Evolutionary conservation across 2,888 invertebrate species (phyloP), one percentile per base, ranked within the genome.

Genomic region (Hoplodrina blanda): DNA sequence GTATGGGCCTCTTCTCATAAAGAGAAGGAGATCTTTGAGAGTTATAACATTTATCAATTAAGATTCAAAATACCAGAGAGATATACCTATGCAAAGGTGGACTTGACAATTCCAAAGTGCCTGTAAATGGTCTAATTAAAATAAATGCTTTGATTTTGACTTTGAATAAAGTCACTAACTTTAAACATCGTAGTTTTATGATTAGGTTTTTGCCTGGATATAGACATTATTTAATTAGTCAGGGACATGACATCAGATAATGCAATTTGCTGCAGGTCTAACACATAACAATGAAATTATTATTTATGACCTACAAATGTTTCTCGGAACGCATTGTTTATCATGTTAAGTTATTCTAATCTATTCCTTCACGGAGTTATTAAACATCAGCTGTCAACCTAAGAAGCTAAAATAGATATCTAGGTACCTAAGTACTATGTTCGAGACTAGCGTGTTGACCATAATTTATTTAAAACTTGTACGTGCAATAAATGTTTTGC

Each of bases 231-330:
- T 57, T 13, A 46, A 63, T 44, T 61, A 67, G 49, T 62, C 53
- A 57, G 10, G n/a, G 3, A 59, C 49, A 62, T 73, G 76, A 68
- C 74, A 63, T 73, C 68, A 78, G 55, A 63, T 54, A 50, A 37
- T 53, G 62, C 46, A 63, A 63, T 67, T 73, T 78, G 63, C 68
- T 37, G 53, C 55, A 57, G 37, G n/a, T 41, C 49, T 61, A 46
- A 19, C 49, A 59, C 8, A 69, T 62, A 76, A 76, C 79, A 78
- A 78, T 80, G 50, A 75, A 70, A 78, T 70, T 66, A 80, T 78
- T 80, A 80, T 76, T 70, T 49, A 67, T 71, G 67, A 80, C 76
- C 78, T 80, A 78, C 78, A 80, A 80, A 80, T 71, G 76, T 64
- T 78, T 80, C 80, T 78, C n/a, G 37, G 78, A 80, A 80, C 57